These are phyloP conservation scores for Aurelia aurita DNA, from an alignment of 30 jellyfish, hydroid and myxozoan genomes.

Conservation along the genomic window DNA sequence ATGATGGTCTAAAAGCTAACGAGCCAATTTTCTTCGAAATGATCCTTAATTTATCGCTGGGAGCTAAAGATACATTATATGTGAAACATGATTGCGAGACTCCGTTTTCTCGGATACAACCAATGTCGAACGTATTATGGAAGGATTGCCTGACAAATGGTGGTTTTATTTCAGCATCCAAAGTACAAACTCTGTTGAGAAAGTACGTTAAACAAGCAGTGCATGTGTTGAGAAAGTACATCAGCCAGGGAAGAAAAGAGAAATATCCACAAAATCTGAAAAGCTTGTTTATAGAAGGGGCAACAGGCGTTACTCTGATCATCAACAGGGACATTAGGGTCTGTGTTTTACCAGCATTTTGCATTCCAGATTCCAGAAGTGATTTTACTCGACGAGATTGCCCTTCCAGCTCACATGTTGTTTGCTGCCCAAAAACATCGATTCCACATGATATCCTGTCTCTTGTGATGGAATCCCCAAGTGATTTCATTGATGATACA, in stretches of 20 bases:
- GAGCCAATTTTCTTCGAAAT: slow-evolving; percentile 75
- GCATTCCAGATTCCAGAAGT: slow-evolving; percentile 81
- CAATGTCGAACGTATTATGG: slow-evolving; percentile 69
- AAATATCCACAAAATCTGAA: slow-evolving; percentile 70
- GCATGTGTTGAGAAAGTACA: slow-evolving; percentile 78
- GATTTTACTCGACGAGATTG: slow-evolving; percentile 66
- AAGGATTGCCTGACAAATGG: slow-evolving; percentile 71
- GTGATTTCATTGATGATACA: not conserved
- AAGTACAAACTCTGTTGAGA: slow-evolving; percentile 54
- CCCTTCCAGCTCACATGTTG: slow-evolving; percentile 87
- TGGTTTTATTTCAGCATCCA: slow-evolving; percentile 65
- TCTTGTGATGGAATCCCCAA: slow-evolving; percentile 3
- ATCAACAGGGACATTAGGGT: slow-evolving; percentile 70
- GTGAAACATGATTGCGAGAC: slow-evolving; percentile 50
- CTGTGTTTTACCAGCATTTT: slow-evolving; percentile 73
- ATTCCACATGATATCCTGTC: slow-evolving; percentile 25
- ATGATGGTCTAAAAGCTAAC: slow-evolving; percentile 75
- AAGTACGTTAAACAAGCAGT: slow-evolving; percentile 82
- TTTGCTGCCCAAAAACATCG: slow-evolving; percentile 57
- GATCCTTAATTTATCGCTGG: slow-evolving; percentile 74
- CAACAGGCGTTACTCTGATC: slow-evolving; percentile 42
- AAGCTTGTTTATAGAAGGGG: slow-evolving; percentile 71
- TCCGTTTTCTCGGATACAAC: slow-evolving; percentile 67
- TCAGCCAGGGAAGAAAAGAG: slow-evolving; percentile 68
- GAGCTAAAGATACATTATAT: slow-evolving; percentile 49